phyloP scores from a whole-genome alignment of 2,888 invertebrate genomes.

The Conomelus anceps region DNA sequence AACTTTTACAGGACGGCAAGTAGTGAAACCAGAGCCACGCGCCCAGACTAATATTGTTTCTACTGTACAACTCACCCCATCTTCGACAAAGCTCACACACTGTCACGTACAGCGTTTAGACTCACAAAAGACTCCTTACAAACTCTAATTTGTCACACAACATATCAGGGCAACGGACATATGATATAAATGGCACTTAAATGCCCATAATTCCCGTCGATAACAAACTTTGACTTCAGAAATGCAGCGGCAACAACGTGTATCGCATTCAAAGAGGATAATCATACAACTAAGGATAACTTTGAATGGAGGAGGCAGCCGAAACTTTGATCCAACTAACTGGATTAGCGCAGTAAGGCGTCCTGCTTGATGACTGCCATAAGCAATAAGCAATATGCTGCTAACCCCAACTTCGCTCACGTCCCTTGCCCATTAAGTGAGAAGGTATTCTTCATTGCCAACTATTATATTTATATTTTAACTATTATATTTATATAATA shows the following conservation, averaged over 20 bases:
- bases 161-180: neutral
- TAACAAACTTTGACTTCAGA: neutral
- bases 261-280: neutral
- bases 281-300: neutral
- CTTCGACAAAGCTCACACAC: too few relatives aligned
- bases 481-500: too few relatives aligned
- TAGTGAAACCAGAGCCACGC: too few relatives aligned
- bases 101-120: neutral
- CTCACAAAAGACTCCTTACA: neutral
- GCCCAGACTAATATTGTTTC: too few relatives aligned
- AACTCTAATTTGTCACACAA: neutral
- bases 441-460: too few relatives aligned
- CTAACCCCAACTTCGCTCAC: neutral
- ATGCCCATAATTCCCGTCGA: neutral
- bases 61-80: too few relatives aligned
- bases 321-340: neutral
- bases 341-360: neutral
- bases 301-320: neutral
- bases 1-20: too few relatives aligned
- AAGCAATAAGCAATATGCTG: neutral
- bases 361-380: neutral
- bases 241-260: neutral
- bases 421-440: neutral
- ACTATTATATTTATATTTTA: too few relatives aligned
- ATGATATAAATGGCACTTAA: neutral